These are phyloP conservation scores for Synaphobranchus kaupii DNA, from an alignment of 2,797 vertebrate genomes.

Conservation along the genomic window DNA sequence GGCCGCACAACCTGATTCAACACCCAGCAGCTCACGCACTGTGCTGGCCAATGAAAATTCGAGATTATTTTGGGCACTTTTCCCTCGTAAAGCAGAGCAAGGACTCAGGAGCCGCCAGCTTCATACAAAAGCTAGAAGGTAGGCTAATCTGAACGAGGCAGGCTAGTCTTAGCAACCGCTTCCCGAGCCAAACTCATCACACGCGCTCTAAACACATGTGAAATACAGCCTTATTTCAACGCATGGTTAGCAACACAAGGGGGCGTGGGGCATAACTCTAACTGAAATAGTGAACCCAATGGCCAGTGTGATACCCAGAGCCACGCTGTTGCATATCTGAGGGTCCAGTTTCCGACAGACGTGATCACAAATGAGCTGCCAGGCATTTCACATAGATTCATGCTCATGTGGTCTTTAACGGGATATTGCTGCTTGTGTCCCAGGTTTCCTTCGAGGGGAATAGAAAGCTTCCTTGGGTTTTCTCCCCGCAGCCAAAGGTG, in stretches of 20 bases:
- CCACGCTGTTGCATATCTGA: neutral
- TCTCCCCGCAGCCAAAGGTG: neutral
- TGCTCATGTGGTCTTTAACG: neutral
- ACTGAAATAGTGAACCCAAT: neutral
- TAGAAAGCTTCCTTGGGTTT: neutral
- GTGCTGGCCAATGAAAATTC: neutral
- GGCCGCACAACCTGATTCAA: neutral
- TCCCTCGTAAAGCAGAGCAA: too few relatives aligned
- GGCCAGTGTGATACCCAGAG: neutral
- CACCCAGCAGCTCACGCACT: neutral
- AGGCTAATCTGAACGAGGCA: neutral
- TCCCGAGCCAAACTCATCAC: neutral
- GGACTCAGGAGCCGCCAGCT: neutral
- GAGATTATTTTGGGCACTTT: neutral
- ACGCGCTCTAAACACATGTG: neutral
- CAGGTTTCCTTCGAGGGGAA: neutral
- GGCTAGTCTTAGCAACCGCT: too few relatives aligned
- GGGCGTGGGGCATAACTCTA: neutral
- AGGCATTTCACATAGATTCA: neutral
- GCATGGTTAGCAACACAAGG: neutral
- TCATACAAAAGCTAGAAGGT: neutral
- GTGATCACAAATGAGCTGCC: neutral
- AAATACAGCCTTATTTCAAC: neutral
- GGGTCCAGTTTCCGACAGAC: neutral
- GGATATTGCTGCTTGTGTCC: neutral